Conservation (phyloP, 1,140 invertebrate species). For the Cylas formicarius region DNA sequence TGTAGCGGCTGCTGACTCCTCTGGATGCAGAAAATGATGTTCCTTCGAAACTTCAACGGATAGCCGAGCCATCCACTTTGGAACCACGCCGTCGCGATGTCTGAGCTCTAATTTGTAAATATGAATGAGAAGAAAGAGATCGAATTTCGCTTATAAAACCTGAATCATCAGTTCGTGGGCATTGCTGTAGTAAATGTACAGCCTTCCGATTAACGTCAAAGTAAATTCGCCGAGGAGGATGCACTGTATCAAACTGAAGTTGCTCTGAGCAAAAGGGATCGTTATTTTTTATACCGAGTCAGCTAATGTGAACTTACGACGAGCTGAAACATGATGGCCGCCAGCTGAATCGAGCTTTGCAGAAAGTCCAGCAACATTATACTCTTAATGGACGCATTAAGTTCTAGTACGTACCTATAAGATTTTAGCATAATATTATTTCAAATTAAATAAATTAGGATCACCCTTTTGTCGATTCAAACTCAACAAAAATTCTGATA, state of each 20-base stretch:
- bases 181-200: slow-evolving; percentile 11
- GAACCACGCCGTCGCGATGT: slow-evolving; percentile 3
- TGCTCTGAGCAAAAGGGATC: slow-evolving; percentile 8
- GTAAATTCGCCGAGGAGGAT: slow-evolving; percentile 8
- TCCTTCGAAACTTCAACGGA: slow-evolving; percentile 3
- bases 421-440: no score
- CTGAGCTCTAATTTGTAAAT: no score
- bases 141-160: no score
- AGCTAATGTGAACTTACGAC: slow-evolving; percentile 6
- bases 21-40: slow-evolving; percentile 2
- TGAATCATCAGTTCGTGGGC: neutral
- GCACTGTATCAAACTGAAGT: slow-evolving; percentile 10
- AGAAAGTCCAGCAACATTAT: slow-evolving; percentile 12
- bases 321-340: slow-evolving; percentile 9
- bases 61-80: slow-evolving; percentile 8
- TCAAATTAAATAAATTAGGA: no score
- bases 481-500: no score
- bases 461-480: no score
- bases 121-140: no score
- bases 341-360: slow-evolving; percentile 13
- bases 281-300: neutral
- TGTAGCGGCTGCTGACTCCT: slow-evolving; percentile 4
- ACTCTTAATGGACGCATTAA: slow-evolving; percentile 4
- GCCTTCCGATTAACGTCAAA: slow-evolving; percentile 4
- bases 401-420: slow-evolving; percentile 4